These are phyloP conservation scores for Autographa gamma DNA, from an alignment of 2,888 invertebrate species.

Conservation along the genomic window DNA sequence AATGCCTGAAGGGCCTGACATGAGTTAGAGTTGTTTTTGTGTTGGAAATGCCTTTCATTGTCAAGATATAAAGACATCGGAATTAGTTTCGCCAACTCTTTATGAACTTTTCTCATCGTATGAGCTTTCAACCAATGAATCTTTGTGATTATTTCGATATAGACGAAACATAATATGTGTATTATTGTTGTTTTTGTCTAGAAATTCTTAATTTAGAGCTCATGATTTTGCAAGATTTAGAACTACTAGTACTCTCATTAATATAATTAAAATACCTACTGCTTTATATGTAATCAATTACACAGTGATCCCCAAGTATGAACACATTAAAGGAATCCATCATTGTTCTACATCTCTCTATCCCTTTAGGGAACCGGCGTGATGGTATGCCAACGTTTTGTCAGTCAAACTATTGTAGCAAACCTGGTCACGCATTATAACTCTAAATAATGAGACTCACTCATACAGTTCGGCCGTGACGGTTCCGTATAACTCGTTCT, in stretches of 20 bases:
- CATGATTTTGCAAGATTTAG: no score
- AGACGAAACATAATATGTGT: no score
- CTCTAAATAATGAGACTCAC: slow-evolving; percentile 15
- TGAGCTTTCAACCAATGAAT: neutral
- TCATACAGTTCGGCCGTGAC: slow-evolving; percentile 40
- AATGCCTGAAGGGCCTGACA: slow-evolving; percentile 37
- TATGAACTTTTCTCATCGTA: neutral
- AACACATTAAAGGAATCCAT: neutral
- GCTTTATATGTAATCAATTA: no score
- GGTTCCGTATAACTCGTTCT: neutral
- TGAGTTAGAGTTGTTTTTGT: slow-evolving; percentile 27
- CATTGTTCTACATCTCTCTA: neutral
- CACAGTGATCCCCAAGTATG: neutral
- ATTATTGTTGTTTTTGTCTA: no score
- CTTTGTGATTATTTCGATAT: no score
- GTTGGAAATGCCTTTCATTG: slow-evolving; percentile 16
- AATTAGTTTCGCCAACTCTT: slow-evolving; percentile 10
- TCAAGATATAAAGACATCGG: slow-evolving; percentile 18
- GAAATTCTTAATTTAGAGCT: no score
- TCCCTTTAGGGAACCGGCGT: neutral
- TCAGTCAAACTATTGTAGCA: neutral
- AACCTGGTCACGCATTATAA: slow-evolving; percentile 5
- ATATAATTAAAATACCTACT: no score
- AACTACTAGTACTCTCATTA: no score
- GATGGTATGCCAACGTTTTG: slow-evolving; percentile 1